phyloP scores from a whole-genome alignment of 2,797 vertebrate species.

The Galagoides demidoff region DNA sequence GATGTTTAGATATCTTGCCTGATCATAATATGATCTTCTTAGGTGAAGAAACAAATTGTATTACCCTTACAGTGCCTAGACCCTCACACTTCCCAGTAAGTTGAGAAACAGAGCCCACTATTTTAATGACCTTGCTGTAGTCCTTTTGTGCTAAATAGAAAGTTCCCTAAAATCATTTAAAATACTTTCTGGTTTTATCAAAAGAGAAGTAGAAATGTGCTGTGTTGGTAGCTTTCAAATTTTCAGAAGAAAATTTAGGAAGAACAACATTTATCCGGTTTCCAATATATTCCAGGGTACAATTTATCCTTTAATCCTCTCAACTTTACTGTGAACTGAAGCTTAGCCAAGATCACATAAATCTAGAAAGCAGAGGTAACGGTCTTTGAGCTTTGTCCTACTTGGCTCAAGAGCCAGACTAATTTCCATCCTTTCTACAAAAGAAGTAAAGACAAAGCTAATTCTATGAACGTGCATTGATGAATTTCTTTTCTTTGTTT shows the following conservation, averaged over 20 bases:
- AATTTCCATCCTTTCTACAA: background rate
- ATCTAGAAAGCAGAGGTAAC: background rate
- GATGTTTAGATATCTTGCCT: background rate
- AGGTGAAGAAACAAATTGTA: background rate
- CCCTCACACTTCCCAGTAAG: background rate
- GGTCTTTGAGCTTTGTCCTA: background rate
- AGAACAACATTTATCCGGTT: background rate
- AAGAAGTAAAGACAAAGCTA: slow-evolving; percentile 6
- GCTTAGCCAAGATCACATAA: background rate
- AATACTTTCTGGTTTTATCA: background rate
- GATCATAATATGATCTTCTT: background rate
- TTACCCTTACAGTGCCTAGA: background rate
- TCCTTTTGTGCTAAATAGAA: background rate
- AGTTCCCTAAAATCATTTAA: background rate
- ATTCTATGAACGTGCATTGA: background rate
- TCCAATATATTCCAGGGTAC: background rate
- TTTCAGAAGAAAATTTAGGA: background rate
- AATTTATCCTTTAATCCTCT: background rate
- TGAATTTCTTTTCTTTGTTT: background rate
- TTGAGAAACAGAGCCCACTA: background rate
- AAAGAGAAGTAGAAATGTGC: background rate
- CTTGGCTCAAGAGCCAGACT: background rate
- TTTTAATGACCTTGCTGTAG: background rate
- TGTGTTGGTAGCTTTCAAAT: background rate
- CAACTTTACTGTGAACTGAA: background rate